Base-by-base conservation (phyloP, 2,888 invertebrate genomes). In the Mycalesis mineus region DNA sequence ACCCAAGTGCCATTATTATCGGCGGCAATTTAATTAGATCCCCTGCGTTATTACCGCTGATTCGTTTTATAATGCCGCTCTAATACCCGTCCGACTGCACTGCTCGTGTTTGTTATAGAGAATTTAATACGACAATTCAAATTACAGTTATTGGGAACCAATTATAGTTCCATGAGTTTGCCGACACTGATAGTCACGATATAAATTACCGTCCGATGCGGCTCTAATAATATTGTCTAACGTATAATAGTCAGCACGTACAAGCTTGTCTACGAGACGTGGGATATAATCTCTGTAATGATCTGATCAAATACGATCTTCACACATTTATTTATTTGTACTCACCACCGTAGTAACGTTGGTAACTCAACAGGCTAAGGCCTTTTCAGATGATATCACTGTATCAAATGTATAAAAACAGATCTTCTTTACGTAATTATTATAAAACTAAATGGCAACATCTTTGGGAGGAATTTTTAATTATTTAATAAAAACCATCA, bases 1-100 rank as follows among this genome's bases (percentile, higher is more conserved):
- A 76, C 68, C 75, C 73, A 77, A 78, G 78, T 80, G 80, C 86
- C 84, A 85, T 88, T 88, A 88, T 89, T 86, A 88, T 85, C 78
- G 85, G 86, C 79, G 81, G 85, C 88, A 87, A 88, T 89, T 89
- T 88, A 89, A 89, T 89, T 89, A 88, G 84, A 88, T 82, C 84
- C 88, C 86, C 84, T 78, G 74, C 81, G 78, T 80, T 87, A 88
- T 84, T 86, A 84, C 86, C 82, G 80, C 84, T 84, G 88, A 88
- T 88, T 88, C 84, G 78, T 82, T 84, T 82, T 84, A 80, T 84
- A 88, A 86, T 84, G 75, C 79, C 77, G 74, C 74, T 78, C 80
- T 85, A 82, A 85, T 82, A 80, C 72, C 76, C 71, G 71, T 67
- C 73, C 71, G 62, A 71, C 65, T 72, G 73, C 72, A 75, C 55